These are phyloP conservation scores for Varanus komodoensis DNA, from an alignment of 2,113 vertebrate genomes.

Conservation along the genomic window DNA sequence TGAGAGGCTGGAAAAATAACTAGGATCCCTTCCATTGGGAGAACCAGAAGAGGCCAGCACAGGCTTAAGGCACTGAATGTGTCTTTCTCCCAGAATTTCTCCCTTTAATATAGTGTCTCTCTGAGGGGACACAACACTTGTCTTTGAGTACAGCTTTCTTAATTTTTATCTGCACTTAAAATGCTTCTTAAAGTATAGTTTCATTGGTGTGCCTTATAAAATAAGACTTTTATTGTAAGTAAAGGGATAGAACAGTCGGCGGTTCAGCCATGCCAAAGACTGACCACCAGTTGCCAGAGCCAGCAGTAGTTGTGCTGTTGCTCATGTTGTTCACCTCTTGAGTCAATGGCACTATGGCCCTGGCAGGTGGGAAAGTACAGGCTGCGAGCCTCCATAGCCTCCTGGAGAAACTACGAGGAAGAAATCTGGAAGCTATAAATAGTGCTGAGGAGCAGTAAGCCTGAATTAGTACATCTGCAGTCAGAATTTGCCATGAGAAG, in stretches of 20 bases:
- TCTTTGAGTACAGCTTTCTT: neutral
- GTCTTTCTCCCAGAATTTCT: neutral
- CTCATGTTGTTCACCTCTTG: too few species aligned
- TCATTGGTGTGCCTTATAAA: too few species aligned
- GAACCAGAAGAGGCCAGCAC: neutral
- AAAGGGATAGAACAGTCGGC: too few species aligned
- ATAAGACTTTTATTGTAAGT: too few species aligned
- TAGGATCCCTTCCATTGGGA: conserved; percentile 23
- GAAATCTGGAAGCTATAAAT: conserved; percentile 21
- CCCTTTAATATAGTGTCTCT: neutral
- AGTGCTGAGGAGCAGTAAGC: neutral
- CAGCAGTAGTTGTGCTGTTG: too few species aligned
- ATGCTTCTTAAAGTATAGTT: too few species aligned
- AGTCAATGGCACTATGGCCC: neutral
- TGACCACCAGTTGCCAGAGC: too few species aligned
- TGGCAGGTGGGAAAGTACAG: neutral
- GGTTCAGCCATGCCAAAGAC: too few species aligned
- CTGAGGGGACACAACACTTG: neutral
- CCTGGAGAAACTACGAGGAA: neutral
- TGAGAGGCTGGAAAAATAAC: neutral
- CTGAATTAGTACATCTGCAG: conserved; percentile 19
- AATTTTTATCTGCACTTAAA: too few species aligned
- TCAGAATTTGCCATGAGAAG: conserved; percentile 37
- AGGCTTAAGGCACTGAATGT: neutral
- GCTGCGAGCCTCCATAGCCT: neutral